Base-by-base conservation (phyloP, 2,888 invertebrate species). In the Frankliniella intonsa region DNA sequence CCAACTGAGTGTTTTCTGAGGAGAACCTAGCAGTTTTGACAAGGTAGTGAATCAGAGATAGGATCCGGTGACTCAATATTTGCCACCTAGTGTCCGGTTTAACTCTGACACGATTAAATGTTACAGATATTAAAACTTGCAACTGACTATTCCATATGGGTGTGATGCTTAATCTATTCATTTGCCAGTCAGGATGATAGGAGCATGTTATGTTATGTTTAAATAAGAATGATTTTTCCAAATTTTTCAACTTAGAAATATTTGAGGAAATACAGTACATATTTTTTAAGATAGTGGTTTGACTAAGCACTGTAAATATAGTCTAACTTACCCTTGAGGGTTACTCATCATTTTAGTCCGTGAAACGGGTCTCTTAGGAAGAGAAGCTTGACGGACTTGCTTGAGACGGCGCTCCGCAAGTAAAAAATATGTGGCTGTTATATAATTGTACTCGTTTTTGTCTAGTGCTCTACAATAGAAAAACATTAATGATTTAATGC, bases 371-470 rank as follows among this genome's bases (percentile, higher is more conserved):
- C 22, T 62, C 27, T 81, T 50, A 55, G 80, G 81, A 80, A 83
- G 83, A 51, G 83, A 83, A 22, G 84, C 82, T 76, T 81, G 82
- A 86, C 95, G 91, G 86, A 94, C 92, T 81, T 93, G 92, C 84
- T 95, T 91, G 80, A 99, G 90, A 87, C 97, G 95, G 84, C 97
- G 91, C 89, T 99, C 99, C 19, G 98, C 98, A 85, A 99, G 90
- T 85, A 99, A 90, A 89, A 95, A 99, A 89, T 98, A 99, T 27
- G 99, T 99, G 80, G 99, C 99, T 51, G 99, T 98, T 86, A 99
- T 94, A 88, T 99, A 97, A 90, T 97, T 97, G 89, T 99, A 99
- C 87, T 97, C 97, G 89, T 98, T 96, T 87, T 94, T 95, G 87
- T 98, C 97, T 86, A 99, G 90, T 82, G 97, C 94, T 84, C 95